Conservation (phyloP, 2,797 vertebrate species). For the Pangasius djambal region DNA sequence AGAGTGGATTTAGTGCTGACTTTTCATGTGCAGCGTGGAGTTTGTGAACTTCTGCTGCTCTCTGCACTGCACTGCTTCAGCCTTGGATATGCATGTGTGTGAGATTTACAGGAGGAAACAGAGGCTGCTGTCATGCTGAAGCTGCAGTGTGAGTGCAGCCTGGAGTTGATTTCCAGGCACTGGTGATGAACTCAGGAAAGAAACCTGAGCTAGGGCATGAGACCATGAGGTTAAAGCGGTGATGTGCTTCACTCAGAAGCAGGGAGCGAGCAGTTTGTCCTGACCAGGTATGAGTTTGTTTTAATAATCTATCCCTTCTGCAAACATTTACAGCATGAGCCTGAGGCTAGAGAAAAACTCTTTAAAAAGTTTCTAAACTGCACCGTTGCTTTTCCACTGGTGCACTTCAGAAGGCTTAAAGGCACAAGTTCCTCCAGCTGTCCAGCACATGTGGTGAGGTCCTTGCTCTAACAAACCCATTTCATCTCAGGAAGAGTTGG, state of each 20-base stretch:
- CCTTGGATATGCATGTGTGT: background rate
- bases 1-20: background rate
- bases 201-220: background rate
- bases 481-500: background rate
- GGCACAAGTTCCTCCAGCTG: background rate
- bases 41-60: too few species aligned
- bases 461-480: background rate
- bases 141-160: background rate
- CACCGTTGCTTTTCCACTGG: background rate
- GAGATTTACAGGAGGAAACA: background rate
- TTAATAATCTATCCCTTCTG: background rate
- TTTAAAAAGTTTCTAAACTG: background rate
- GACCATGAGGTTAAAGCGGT: background rate
- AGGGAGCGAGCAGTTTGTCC: background rate
- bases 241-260: background rate
- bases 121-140: background rate
- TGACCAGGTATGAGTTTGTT: background rate
- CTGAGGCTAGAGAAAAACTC: background rate
- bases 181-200: background rate
- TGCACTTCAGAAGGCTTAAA: background rate
- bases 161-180: background rate
- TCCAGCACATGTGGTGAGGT: background rate
- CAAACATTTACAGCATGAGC: background rate
- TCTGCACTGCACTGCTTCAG: background rate
- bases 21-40: too few species aligned